Percentiles rank a stretch among this genome's conserved stretches.
Conservation (phyloP, 2,797 vertebrate species). For the Myotis planiceps region DNA sequence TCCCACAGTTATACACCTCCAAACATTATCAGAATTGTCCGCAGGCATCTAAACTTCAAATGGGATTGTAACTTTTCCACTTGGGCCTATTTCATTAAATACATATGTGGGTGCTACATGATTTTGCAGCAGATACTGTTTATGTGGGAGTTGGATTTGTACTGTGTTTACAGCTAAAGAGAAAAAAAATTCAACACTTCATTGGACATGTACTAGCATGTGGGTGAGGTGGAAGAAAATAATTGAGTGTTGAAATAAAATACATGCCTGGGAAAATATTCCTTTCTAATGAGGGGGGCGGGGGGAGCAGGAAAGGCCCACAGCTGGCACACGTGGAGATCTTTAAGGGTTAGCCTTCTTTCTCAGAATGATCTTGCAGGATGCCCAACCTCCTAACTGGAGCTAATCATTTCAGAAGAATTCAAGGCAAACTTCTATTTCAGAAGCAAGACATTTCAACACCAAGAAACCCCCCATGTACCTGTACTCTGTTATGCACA, state of each 20-base stretch:
- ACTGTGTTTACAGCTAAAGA: slow-evolving; percentile 70
- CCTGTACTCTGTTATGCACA: background rate
- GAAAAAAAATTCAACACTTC: slow-evolving; percentile 71
- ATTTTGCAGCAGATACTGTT: slow-evolving; percentile 66
- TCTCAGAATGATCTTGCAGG: background rate
- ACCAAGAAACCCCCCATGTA: background rate
- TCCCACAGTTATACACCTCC: slow-evolving; percentile 74
- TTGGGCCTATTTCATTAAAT: slow-evolving; percentile 70
- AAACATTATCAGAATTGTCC: slow-evolving; percentile 71
- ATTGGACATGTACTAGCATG: slow-evolving; percentile 65
- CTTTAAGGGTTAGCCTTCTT: background rate
- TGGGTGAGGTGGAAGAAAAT: slow-evolving; percentile 77
- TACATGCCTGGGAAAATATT: slow-evolving; percentile 71
- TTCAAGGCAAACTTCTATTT: background rate
- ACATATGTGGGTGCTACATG: slow-evolving; percentile 72
- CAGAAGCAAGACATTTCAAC: background rate
- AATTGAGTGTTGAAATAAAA: slow-evolving; percentile 77
- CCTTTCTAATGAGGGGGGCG: slow-evolving; percentile 49
- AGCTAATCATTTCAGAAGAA: background rate
- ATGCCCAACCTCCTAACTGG: background rate
- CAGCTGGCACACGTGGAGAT: slow-evolving; percentile 40
- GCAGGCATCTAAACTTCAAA: slow-evolving; percentile 69
- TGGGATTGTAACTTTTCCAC: slow-evolving; percentile 62
- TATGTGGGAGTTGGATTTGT: slow-evolving; percentile 63
- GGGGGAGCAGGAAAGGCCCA: background rate